Evolutionary conservation across 2,113 vertebrate species (phyloP), one percentile per base, ranked within the genome.

Genomic region (Epinephelus moara): DNA sequence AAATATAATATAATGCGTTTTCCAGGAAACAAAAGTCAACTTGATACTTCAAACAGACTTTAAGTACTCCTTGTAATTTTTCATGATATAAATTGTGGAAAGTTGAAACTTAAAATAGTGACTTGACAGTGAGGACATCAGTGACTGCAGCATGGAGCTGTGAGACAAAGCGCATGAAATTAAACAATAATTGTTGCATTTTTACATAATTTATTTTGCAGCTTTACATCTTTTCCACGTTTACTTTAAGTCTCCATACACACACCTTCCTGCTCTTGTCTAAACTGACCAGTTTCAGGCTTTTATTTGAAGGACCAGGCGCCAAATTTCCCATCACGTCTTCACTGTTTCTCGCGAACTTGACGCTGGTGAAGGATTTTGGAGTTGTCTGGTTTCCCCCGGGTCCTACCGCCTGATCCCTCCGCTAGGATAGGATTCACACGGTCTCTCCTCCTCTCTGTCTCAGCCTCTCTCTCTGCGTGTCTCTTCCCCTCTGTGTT

Each of bases 381-480:
- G 9, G 17, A 15, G 3, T n/a, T 52, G 27, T 50, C 4, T 1
- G 57, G 37, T 55, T 40, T 52, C 83, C 9, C 56, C 89, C 4
- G 75, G 92, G 92, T 93, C 92, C 80, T 85, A 69, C 4, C 45
- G 88, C 91, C 88, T 15, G 88, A 19, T 0, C 0, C 0, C 91
- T 91, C 66, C 92, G 92, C 92, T 59, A 76, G 23, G 30, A 62
- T 63, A 15, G 12, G 23, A 30, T 86, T 68, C 70, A 1, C 56
- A 53, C 55, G 19, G 25, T n/a, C 37, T 37, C 7, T n/a, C 10
- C 4, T 21, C 30, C 42, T 69, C 11, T 45, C 19, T 69, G 3
- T 50, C 4, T 6, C 19, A 25, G 0, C 23, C 12, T 40, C 30
- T 8, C 45, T 72, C n/a, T 6, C 52, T 59, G 13, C 12, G 30